Conservation (phyloP, 1,140 invertebrate genomes). For the Caerostris extrusa region DNA sequence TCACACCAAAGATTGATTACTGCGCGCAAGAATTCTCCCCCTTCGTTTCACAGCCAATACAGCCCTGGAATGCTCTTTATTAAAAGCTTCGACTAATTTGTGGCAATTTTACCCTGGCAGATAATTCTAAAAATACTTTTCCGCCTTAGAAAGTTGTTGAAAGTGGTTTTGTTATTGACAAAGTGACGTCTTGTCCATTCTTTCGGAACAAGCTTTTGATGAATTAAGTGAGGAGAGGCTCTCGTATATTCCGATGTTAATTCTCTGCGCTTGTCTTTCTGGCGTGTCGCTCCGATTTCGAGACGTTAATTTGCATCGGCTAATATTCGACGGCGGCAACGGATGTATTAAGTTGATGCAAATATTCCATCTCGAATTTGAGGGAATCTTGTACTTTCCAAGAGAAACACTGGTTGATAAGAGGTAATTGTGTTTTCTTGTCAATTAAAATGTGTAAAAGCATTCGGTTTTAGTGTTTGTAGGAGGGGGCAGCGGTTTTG, state of each 20-base stretch:
- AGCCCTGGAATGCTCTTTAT: conserved; percentile 28
- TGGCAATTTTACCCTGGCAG: neutral
- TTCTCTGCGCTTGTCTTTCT: neutral
- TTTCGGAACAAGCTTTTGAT: neutral
- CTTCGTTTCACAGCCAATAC: conserved; percentile 1
- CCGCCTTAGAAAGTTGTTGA: neutral
- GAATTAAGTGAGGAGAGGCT: neutral
- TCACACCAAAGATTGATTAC: conserved; percentile 27
- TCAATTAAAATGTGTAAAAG: too few relatives aligned
- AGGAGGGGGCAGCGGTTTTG: too few relatives aligned
- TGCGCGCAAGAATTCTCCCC: neutral
- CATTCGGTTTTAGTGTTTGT: too few relatives aligned
- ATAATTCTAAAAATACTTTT: conserved; percentile 39
- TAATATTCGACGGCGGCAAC: neutral
- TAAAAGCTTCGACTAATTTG: conserved; percentile 36
- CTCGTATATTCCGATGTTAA: neutral
- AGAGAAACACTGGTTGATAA: neutral
- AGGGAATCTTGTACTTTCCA: neutral
- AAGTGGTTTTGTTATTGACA: conserved; percentile 7
- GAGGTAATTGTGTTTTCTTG: too few relatives aligned
- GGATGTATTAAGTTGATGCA: neutral
- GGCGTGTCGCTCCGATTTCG: neutral
- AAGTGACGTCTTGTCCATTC: neutral
- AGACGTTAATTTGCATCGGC: neutral
- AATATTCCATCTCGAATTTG: neutral